A percentile compares a stretch with the other conserved stretches of the same genome.
Conservation (phyloP, 2,888 invertebrate genomes). For the Clusia tigrina region DNA sequence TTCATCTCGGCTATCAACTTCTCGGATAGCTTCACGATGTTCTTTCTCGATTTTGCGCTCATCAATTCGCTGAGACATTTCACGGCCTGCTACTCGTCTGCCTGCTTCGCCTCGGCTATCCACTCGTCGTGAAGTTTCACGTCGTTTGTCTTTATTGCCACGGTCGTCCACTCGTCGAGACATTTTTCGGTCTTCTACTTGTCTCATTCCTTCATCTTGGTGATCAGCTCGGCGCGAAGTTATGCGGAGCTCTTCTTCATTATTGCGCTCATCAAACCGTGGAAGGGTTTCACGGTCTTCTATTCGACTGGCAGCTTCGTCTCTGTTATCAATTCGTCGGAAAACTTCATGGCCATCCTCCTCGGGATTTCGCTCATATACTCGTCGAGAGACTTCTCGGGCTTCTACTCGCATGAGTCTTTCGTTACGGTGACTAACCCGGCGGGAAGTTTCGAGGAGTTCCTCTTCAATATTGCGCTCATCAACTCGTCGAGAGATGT, state of each 20-base stretch:
- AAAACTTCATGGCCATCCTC: not conserved
- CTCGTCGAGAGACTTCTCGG: not conserved
- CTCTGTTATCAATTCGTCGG: not conserved
- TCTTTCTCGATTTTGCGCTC: too few relatives aligned
- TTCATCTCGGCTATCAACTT: too few relatives aligned
- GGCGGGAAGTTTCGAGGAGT: not conserved
- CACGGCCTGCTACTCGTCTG: too few relatives aligned
- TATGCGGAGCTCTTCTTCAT: not conserved
- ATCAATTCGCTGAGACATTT: too few relatives aligned
- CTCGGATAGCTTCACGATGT: too few relatives aligned
- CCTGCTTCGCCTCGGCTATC: too few relatives aligned
- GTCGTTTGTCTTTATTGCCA: too few relatives aligned
- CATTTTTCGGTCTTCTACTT: too few relatives aligned
- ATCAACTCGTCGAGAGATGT: not conserved
- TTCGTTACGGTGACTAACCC: conserved; percentile 2
- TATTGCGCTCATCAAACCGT: too few relatives aligned
- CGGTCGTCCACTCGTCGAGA: not conserved
- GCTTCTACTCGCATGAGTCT: not conserved
- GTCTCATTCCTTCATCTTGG: not conserved
- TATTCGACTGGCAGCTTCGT: not conserved
- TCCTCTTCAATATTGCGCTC: conserved; percentile 9
- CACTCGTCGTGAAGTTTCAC: too few relatives aligned
- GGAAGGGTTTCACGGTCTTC: conserved; percentile 6
- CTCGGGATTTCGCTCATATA: not conserved
- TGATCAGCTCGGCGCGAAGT: conserved; percentile 1